phyloP scores from a whole-genome alignment of 2,113 vertebrate species.

The Semicossyphus pulcher region DNA sequence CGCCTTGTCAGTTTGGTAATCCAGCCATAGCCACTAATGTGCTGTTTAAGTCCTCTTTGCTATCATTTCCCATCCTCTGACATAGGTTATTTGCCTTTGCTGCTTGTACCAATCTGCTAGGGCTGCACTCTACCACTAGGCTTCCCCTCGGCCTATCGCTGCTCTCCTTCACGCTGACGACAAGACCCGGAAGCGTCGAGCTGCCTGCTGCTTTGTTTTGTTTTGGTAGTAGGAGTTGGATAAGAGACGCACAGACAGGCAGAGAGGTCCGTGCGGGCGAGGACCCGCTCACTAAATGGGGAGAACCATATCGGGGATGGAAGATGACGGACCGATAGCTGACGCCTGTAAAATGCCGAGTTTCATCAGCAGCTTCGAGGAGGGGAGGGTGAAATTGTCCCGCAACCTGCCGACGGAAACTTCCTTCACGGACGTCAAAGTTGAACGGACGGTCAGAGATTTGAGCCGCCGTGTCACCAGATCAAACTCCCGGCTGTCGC shows the following conservation, averaged over 20 bases:
- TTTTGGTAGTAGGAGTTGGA: constrained; percentile 71
- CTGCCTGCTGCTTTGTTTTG: constrained; percentile 72
- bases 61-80: neutral
- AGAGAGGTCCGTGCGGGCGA: constrained; percentile 20
- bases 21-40: neutral
- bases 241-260: constrained; percentile 11
- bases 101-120: neutral
- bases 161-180: constrained; percentile 62
- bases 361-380: constrained; percentile 70
- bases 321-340: constrained; percentile 84
- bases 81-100: neutral
- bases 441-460: constrained; percentile 68
- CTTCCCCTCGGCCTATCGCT: constrained; percentile 54
- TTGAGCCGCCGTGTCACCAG: constrained; percentile 53
- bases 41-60: neutral
- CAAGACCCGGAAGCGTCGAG: constrained; percentile 85
- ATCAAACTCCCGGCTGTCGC: constrained; percentile 48
- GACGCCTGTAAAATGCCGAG: constrained; percentile 74
- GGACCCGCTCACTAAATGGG: constrained; percentile 75
- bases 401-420: constrained; percentile 65
- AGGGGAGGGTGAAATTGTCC: constrained; percentile 65
- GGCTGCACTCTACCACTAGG: constrained; percentile 31
- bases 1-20: neutral
- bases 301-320: constrained; percentile 86
- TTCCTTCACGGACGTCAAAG: constrained; percentile 64